phyloP scores from a whole-genome alignment of 2,113 vertebrate species.

The Carollia perspicillata region DNA sequence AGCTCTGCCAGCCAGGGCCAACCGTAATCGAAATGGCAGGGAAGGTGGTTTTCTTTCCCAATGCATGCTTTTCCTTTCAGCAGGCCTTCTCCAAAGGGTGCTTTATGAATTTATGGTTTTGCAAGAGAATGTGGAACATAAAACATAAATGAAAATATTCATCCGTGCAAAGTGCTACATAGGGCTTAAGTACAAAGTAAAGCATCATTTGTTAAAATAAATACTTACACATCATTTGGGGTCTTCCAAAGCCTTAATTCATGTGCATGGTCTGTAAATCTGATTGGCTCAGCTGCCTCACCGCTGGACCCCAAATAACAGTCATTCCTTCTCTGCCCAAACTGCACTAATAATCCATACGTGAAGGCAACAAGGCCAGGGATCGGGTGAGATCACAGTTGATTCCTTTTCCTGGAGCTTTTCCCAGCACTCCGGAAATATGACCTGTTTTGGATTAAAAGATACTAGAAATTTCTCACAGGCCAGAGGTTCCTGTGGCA shows the following conservation, averaged over 20 bases:
- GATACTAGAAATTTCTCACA: constrained; percentile 76
- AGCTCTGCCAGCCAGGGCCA: background rate
- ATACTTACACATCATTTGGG: background rate
- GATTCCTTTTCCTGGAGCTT: constrained; percentile 28
- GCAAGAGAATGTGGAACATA: background rate
- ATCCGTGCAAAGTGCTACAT: background rate
- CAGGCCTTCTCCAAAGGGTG: background rate
- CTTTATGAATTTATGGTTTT: background rate
- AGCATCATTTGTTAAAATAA: background rate
- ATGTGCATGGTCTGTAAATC: background rate
- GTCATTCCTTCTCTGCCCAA: background rate
- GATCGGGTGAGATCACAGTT: background rate
- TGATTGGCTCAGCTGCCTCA: background rate
- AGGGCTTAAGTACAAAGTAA: background rate
- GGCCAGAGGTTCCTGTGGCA: constrained; percentile 75
- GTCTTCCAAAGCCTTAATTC: background rate
- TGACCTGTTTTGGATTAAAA: constrained; percentile 74
- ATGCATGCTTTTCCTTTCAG: background rate
- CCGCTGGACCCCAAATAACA: background rate
- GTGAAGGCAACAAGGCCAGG: background rate
- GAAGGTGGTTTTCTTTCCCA: background rate
- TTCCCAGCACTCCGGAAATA: constrained; percentile 51
- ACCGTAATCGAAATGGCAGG: background rate
- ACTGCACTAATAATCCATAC: background rate
- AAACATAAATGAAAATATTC: background rate